Evolutionary conservation across 2,888 invertebrate species (phyloP).

Genomic region (Cheilosia scutellata): DNA sequence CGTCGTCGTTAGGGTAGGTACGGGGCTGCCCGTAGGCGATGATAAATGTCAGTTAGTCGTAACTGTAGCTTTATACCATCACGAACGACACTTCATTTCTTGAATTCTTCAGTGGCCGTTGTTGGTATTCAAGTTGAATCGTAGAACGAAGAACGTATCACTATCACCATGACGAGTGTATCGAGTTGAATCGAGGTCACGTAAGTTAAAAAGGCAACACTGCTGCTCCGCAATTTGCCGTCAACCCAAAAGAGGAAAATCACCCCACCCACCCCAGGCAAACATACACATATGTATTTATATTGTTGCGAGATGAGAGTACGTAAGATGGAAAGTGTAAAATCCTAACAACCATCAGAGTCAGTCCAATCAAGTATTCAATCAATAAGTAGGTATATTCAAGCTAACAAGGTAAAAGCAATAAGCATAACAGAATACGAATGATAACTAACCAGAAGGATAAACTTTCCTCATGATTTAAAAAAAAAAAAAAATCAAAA

Average conservation of each 20-base stretch:
- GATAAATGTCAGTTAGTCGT: slow-evolving; percentile 73
- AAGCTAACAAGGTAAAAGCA: slow-evolving; percentile 6
- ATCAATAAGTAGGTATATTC: slow-evolving; percentile 59
- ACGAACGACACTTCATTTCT: slow-evolving; percentile 65
- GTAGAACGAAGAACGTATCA: slow-evolving; percentile 25
- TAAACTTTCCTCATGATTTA: background rate
- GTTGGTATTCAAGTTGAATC: slow-evolving; percentile 29
- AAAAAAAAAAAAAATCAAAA: slow-evolving; percentile 2
- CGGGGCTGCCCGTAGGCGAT: slow-evolving; percentile 53
- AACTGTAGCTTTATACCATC: slow-evolving; percentile 66
- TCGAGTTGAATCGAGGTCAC: slow-evolving; percentile 65
- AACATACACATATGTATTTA: background rate
- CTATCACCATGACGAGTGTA: too few relatives aligned
- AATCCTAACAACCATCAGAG: background rate
- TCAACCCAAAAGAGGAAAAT: slow-evolving; percentile 1
- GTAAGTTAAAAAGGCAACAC: slow-evolving; percentile 63
- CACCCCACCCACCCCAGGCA: background rate
- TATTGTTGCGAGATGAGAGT: background rate
- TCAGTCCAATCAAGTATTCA: slow-evolving; percentile 60
- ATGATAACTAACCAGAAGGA: background rate
- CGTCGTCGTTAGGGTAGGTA: slow-evolving; percentile 49
- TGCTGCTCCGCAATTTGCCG: slow-evolving; percentile 57
- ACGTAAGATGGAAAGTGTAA: background rate
- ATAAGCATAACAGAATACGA: slow-evolving; percentile 34
- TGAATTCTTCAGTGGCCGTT: slow-evolving; percentile 50